A percentile compares a stretch with the other conserved stretches of the same genome.
phyloP scores from a whole-genome alignment of 37 sponge, comb jelly and placozoan species.

The Diacarnus erythraeanus region DNA sequence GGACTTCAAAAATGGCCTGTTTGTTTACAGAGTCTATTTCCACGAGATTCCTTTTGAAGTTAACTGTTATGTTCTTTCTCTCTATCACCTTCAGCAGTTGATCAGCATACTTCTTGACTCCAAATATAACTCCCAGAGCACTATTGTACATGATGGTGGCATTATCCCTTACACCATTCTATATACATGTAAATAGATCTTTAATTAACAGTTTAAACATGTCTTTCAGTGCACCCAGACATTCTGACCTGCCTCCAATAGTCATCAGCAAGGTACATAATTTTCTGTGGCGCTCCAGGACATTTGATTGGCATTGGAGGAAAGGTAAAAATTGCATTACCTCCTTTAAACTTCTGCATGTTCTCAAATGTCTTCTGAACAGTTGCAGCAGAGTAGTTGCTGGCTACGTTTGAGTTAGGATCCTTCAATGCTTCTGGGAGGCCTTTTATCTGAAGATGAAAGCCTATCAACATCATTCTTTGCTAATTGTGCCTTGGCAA shows the following conservation, averaged over 20 bases:
- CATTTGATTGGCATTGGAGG: slow-evolving; percentile 91
- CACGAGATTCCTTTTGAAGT: slow-evolving; percentile 63
- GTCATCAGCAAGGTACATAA: slow-evolving; percentile 93
- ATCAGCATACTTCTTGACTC: slow-evolving; percentile 90
- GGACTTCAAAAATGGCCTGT: slow-evolving; percentile 76
- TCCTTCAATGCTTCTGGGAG: slow-evolving; percentile 60
- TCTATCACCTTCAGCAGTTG: slow-evolving; percentile 62
- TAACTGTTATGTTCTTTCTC: slow-evolving; percentile 56
- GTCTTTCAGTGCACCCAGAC: not conserved
- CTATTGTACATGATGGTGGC: slow-evolving; percentile 71
- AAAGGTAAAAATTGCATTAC: slow-evolving; percentile 86
- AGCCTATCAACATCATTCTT: not conserved
- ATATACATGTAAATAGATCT: not conserved
- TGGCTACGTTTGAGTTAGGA: slow-evolving; percentile 52
- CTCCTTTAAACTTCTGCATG: slow-evolving; percentile 61
- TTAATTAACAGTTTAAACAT: not conserved
- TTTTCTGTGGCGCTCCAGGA: slow-evolving; percentile 96
- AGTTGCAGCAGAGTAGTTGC: slow-evolving; percentile 53
- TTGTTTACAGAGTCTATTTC: slow-evolving; percentile 50
- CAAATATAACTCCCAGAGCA: slow-evolving; percentile 84
- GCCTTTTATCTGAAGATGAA: slow-evolving; percentile 55
- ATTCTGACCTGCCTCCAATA: slow-evolving; percentile 71
- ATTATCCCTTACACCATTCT: slow-evolving; percentile 75
- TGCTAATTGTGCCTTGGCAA: not conserved
- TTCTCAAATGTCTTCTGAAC: slow-evolving; percentile 67